These are phyloP conservation scores for Ploceus nigricollis DNA, from an alignment of 2,113 vertebrate species.

Conservation along the genomic window DNA sequence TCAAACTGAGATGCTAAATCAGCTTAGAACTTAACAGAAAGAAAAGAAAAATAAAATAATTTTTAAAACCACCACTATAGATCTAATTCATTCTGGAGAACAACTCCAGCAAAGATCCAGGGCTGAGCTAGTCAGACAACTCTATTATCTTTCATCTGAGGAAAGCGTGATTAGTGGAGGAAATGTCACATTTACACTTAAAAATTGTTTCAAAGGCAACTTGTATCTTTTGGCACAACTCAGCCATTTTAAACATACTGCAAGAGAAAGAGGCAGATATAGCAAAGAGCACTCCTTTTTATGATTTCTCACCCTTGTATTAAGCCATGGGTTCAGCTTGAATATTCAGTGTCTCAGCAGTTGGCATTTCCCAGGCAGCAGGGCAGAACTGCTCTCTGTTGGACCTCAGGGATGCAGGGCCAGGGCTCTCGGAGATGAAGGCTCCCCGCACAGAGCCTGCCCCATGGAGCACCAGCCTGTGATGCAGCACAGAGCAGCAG, in stretches of 20 bases:
- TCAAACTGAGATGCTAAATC: constrained; percentile 5
- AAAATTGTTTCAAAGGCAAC: constrained; percentile 24
- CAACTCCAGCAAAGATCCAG: background rate
- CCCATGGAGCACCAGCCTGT: accelerated
- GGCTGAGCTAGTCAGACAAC: background rate
- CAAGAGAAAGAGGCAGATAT: background rate
- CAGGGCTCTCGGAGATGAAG: background rate
- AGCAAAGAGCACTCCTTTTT: background rate
- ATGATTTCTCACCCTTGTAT: background rate
- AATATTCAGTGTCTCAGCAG: background rate
- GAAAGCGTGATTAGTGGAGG: constrained; percentile 7
- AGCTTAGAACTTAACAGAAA: background rate
- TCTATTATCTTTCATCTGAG: background rate
- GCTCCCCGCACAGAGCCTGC: background rate
- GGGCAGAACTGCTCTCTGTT: background rate
- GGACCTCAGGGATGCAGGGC: background rate
- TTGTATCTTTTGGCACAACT: background rate
- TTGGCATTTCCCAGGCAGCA: background rate
- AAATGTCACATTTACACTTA: constrained; percentile 32
- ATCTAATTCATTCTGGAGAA: background rate
- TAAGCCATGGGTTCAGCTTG: background rate
- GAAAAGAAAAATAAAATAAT: background rate
- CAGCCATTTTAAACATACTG: background rate
- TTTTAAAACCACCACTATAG: background rate
- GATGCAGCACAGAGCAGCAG: background rate